These are phyloP conservation scores for Thalassaphorura encarpata DNA, from an alignment of 1,140 invertebrate species.

Conservation along the genomic window DNA sequence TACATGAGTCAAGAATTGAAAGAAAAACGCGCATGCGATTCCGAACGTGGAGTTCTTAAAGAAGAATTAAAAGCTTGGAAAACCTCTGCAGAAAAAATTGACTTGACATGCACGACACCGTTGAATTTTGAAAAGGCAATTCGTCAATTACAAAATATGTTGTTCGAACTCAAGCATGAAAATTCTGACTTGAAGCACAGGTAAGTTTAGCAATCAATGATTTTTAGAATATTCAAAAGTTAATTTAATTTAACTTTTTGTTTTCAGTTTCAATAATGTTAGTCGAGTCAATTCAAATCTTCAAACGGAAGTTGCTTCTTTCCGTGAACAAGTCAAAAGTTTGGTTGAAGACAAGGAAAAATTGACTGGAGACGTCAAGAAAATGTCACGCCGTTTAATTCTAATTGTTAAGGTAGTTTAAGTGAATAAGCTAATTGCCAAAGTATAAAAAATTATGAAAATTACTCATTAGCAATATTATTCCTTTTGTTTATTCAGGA, in stretches of 20 bases:
- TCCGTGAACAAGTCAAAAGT: constrained; percentile 19
- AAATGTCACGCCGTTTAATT: constrained; percentile 9
- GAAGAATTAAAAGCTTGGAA: constrained; percentile 20
- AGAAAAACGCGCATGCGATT: constrained; percentile 12
- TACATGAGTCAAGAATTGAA: constrained; percentile 9
- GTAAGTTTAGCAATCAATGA: no score
- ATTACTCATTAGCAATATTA: not conserved
- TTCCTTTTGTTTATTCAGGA: constrained; percentile 12
- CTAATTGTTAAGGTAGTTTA: constrained; percentile 21
- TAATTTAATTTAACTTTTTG: not conserved
- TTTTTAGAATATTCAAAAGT: no score
- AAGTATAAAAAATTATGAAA: not conserved
- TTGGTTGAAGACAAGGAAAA: constrained; percentile 14
- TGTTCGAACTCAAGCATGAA: constrained; percentile 24
- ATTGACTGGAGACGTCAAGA: constrained; percentile 16
- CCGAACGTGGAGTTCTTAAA: constrained; percentile 10
- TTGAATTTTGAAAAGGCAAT: constrained; percentile 15
- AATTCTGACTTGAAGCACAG: constrained; percentile 11
- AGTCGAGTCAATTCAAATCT: not conserved
- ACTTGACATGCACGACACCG: constrained; percentile 12
- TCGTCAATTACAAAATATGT: constrained; percentile 20
- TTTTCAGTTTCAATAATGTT: not conserved
- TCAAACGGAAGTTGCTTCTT: constrained; percentile 3
- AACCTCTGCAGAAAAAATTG: constrained; percentile 16
- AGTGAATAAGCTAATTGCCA: not conserved